A percentile compares a stretch with the other conserved stretches of the same genome.
Conservation (phyloP, 2,797 vertebrate species). For the Todus mexicanus region DNA sequence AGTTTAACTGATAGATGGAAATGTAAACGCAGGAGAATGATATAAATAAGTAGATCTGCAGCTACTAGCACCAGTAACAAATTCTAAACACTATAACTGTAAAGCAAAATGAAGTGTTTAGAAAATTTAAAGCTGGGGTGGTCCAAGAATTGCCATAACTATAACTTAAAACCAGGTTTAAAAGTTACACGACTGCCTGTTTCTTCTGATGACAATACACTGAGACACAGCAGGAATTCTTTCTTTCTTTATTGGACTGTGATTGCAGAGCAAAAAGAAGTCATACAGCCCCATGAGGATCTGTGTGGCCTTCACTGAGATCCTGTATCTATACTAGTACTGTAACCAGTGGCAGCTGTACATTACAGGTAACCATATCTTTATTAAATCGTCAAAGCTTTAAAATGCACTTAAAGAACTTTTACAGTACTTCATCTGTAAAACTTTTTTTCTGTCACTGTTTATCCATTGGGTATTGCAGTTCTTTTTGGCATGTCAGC, state of each 20-base stretch:
- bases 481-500: fast-evolving
- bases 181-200: not conserved
- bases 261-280: not conserved
- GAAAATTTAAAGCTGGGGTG: conserved; percentile 43
- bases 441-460: not conserved
- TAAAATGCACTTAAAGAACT: not conserved
- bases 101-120: conserved; percentile 49
- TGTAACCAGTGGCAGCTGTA: not conserved
- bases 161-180: conserved; percentile 20
- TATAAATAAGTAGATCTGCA: conserved; percentile 65
- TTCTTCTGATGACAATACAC: not conserved
- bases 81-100: conserved; percentile 51
- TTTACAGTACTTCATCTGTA: not conserved
- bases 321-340: not conserved
- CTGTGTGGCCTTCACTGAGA: not conserved
- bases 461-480: not conserved
- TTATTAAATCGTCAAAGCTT: not conserved
- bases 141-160: conserved; percentile 4
- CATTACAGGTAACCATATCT: not conserved
- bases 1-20: conserved; percentile 51
- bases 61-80: conserved; percentile 43
- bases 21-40: conserved; percentile 46
- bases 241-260: not conserved
- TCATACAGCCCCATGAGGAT: not conserved
- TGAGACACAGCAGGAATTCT: not conserved